Evolutionary conservation across 2,113 vertebrate species (phyloP).

Genomic region (Anser cygnoides): DNA sequence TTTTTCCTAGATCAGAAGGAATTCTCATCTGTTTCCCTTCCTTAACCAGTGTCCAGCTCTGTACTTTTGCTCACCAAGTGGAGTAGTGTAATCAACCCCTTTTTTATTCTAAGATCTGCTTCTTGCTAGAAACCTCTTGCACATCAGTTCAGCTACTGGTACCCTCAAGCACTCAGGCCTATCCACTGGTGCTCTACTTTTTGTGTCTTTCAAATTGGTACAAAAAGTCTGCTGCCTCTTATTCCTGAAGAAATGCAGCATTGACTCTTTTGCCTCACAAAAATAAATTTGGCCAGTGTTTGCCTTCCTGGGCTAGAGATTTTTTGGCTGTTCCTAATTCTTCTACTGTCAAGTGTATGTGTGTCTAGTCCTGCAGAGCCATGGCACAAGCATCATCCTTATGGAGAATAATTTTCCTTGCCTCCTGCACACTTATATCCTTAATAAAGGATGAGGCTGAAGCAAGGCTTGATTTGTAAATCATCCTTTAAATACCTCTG

Average conservation of each 20-base stretch:
- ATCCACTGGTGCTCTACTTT: neutral
- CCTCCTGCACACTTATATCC: neutral
- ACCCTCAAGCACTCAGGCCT: neutral
- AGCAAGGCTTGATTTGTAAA: neutral
- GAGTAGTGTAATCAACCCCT: neutral
- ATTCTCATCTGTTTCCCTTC: neutral
- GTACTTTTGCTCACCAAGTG: neutral
- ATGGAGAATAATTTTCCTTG: neutral
- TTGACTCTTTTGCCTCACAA: neutral
- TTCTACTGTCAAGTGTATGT: neutral
- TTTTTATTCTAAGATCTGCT: neutral
- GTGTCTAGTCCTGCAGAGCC: neutral
- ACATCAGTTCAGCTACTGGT: neutral
- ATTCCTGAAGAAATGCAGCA: neutral
- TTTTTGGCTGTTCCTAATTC: neutral
- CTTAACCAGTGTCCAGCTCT: neutral
- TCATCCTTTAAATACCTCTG: neutral
- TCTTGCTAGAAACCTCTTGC: neutral
- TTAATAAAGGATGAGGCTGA: neutral
- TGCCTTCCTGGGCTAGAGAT: neutral
- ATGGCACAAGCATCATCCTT: neutral
- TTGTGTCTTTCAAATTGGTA: neutral
- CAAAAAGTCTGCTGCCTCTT: neutral
- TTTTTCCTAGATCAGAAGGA: neutral
- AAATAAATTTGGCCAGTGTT: neutral